Base-by-base conservation (phyloP, 2,888 invertebrate species). In the Syrphus vitripennis region DNA sequence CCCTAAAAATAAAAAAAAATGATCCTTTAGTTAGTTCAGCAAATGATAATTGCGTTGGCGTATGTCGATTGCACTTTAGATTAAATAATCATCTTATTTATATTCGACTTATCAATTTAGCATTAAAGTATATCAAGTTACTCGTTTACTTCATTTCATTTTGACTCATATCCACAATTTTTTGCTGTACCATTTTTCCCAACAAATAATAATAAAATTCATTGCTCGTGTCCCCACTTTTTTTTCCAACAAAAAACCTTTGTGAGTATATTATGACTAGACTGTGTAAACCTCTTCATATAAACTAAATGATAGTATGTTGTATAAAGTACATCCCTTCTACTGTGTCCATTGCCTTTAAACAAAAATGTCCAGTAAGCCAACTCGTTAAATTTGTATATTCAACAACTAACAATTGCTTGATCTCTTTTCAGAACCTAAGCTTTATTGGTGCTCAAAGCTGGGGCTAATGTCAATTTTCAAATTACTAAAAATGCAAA, bases 351-450 rank as follows among this genome's bases (percentile, higher is more conserved):
- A 26, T 3, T 40, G 5, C 37, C 16, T 5, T n/a, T n/a, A n/a
- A 14, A 34, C 19, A 42, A 42, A 42, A 45, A 45, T n/a, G 45
- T 45, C 16, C 10, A 50, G 53, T 74, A 61, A 65, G 16, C 29
- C 55, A 29, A 37, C 6, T 31, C 14, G 0, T 45, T 16, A 14
- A 3, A 42, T 12, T 29, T 19, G 19, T 10, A 5, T 24, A 1
- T 7, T 24, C 21, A 53, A 50, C 69, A 72, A 76, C 37, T 31
- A 3, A 45, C 14, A 34, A 12, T n/a, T n/a, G 78, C 63, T 86
- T 48, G 34, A 74, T 78, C 74, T 59, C 57, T 69, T 86, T 86
- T 70, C 86, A 86, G 86, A 86, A 86, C 61, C 74, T 86, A 65
- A 48, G 63, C 69, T 86, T 86, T 72, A 74, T 74, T 26, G 82